Base-by-base conservation (phyloP, 2,888 invertebrate genomes). In the Drosophila fulvimacula region DNA sequence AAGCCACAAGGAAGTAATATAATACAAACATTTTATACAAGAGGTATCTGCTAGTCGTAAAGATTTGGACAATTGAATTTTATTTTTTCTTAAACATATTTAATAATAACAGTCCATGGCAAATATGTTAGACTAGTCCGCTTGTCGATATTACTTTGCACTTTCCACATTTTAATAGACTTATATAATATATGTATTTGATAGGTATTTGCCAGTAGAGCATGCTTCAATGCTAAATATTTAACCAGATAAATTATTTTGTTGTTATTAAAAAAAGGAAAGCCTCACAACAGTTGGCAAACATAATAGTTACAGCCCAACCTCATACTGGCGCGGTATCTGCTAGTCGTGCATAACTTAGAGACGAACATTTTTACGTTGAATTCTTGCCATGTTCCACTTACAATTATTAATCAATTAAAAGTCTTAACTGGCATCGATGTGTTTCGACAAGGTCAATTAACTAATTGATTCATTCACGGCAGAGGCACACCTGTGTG, bases 401-500 rank as follows among this genome's bases (percentile, higher is more conserved):
- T 49, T 30, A 63, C 58, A 52, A 61, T 51, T 60, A 49, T 48
- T 64, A 77, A 75, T 75, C 63, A 77, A 58, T 61, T 68, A 41
- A 41, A 48, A 58, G 24, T 55, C 24, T 59, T 17, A 21, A 63
- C 19, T 74, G 51, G 15, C 52, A 55, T 36, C 27, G 17, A 34
- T 42, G 48, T 51, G 64, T 34, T 32, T 1, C 10, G 38, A 60
- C 59, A 68, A 61, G 44, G 58, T 61, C 78, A 60, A 72, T 75
- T 77, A 63, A 55, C 63, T 73, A 75, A 75, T 75, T 58, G 69
- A 64, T 61, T 57, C 49, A 60, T 77, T 58, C 44, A 55, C 27
- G 30, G 13, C 24, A 41, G 5, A 51, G 7, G n/a, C 32, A 19
- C 11, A 24, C 7, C 30, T 17, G 21, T 30, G 24, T 24, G 38